Evolutionary conservation across 2,888 invertebrate species (phyloP).

Genomic region (Blastobasis lacticolella): DNA sequence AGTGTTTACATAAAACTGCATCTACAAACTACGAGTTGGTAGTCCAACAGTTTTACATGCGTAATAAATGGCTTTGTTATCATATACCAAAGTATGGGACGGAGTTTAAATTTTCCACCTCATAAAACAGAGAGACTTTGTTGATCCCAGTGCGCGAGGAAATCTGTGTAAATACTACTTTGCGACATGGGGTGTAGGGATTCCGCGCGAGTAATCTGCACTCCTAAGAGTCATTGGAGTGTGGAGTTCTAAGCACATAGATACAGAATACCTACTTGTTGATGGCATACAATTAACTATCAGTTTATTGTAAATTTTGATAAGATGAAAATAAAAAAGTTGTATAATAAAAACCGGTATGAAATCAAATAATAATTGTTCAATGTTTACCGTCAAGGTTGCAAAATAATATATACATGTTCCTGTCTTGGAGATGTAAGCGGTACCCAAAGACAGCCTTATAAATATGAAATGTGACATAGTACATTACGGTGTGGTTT

Average conservation of each 20-base stretch:
- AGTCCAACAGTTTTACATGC: constrained; percentile 34
- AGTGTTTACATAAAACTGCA: constrained; percentile 7
- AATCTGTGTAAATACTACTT: constrained; percentile 26
- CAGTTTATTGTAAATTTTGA: no score
- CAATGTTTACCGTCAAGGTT: no score
- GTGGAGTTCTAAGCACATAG: no score
- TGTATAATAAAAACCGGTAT: no score
- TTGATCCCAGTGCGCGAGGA: constrained; percentile 24
- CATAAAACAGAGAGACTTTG: constrained; percentile 44
- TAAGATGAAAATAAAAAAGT: no score
- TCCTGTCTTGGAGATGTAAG: not conserved
- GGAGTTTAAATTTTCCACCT: constrained; percentile 44
- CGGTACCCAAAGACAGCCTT: constrained; percentile 4
- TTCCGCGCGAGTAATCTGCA: no score
- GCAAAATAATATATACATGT: no score
- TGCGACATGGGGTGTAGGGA: not conserved
- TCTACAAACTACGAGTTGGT: constrained; percentile 1
- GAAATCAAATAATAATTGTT: no score
- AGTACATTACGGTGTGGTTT: constrained; percentile 7
- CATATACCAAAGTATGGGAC: constrained; percentile 41
- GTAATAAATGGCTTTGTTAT: constrained; percentile 54
- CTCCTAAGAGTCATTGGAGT: no score
- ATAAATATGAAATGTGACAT: constrained; percentile 12
- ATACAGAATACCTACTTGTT: no score
- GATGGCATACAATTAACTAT: no score